phyloP scores from a whole-genome alignment of 2,888 invertebrate species.

The Amitus sp. region DNA sequence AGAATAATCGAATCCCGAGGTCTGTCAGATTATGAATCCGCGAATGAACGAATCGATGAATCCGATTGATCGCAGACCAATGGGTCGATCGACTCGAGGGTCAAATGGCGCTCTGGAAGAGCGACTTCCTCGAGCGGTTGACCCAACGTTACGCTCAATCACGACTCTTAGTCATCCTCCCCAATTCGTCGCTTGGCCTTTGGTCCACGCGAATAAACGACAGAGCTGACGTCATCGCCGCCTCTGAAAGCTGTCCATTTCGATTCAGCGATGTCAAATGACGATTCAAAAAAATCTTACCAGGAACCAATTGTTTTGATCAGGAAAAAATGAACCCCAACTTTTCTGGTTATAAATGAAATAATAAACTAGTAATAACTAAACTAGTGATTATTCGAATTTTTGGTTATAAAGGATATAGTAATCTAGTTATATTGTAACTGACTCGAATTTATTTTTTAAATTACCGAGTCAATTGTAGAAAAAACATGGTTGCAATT shows the following conservation, averaged over 20 bases:
- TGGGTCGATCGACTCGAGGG: conserved; percentile 57
- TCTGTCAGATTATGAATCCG: conserved; percentile 16
- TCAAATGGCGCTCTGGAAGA: conserved; percentile 58
- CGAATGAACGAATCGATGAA: conserved; percentile 54
- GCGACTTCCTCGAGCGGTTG: conserved; percentile 61
- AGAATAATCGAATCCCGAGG: conserved; percentile 1
- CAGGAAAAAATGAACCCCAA: too few relatives aligned
- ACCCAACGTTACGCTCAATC: conserved; percentile 62
- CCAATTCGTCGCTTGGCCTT: conserved; percentile 26
- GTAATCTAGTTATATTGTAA: too few relatives aligned
- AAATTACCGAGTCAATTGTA: too few relatives aligned
- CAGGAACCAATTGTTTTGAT: too few relatives aligned
- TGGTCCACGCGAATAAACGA: conserved; percentile 8
- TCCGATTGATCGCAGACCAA: conserved; percentile 64
- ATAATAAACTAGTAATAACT: too few relatives aligned
- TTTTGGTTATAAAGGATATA: too few relatives aligned
- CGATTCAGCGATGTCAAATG: too few relatives aligned
- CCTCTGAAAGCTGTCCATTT: background rate
- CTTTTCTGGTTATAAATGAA: too few relatives aligned
- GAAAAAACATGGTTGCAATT: too few relatives aligned
- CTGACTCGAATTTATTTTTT: too few relatives aligned
- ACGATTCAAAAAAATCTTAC: too few relatives aligned
- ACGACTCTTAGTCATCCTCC: conserved; percentile 55
- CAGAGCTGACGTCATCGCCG: background rate
- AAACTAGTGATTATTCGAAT: too few relatives aligned